Conservation (phyloP, 1,140 invertebrate species). For the Muscidifurax raptorellus region DNA sequence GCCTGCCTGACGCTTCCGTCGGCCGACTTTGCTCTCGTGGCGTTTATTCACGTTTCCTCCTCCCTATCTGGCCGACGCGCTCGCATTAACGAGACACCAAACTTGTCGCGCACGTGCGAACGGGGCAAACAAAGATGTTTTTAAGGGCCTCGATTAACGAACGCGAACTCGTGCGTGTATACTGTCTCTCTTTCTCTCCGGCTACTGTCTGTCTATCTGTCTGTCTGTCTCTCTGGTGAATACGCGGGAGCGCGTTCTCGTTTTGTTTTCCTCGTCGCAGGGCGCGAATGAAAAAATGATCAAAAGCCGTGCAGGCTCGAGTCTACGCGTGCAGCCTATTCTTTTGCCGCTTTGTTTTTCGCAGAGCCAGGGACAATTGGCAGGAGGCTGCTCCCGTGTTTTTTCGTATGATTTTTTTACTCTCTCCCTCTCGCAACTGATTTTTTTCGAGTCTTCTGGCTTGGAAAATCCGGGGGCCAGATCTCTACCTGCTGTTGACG, state of each 20-base stretch:
- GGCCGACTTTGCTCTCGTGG: background rate
- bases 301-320: background rate
- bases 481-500: too few relatives aligned
- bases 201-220: too few relatives aligned
- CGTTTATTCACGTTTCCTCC: background rate
- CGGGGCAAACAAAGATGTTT: background rate
- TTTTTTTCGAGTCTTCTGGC: too few relatives aligned
- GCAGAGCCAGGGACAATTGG: background rate
- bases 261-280: background rate
- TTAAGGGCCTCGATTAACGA: conserved; percentile 46
- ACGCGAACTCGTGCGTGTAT: background rate
- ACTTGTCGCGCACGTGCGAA: background rate
- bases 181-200: background rate
- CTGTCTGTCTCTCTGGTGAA: too few relatives aligned
- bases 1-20: conserved; percentile 9
- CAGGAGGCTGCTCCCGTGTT: background rate
- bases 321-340: background rate
- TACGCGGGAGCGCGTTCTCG: background rate
- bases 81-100: conserved; percentile 35
- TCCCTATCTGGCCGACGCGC: background rate
- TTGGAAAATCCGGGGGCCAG: too few relatives aligned
- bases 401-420: background rate
- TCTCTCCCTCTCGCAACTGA: background rate
- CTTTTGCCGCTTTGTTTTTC: conserved; percentile 16
- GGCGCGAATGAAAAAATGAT: conserved; percentile 3